These are phyloP conservation scores for Pharmacophagus antenor DNA, from an alignment of 2,888 invertebrate species.

Conservation along the genomic window DNA sequence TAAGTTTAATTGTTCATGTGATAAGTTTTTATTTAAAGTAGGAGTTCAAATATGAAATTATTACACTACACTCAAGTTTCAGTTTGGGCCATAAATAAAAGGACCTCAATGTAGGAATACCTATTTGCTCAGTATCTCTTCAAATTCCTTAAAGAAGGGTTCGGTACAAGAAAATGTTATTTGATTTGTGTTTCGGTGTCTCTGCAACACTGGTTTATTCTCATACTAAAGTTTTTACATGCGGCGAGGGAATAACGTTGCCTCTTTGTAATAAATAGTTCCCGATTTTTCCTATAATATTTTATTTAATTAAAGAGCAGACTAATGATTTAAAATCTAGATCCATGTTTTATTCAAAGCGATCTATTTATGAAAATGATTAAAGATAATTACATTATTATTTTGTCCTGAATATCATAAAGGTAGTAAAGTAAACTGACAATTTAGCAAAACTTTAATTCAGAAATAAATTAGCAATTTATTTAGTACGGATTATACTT, in stretches of 20 bases:
- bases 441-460: too few relatives aligned
- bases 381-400: too few relatives aligned
- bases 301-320: background rate
- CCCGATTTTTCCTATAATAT: background rate
- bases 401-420: too few relatives aligned
- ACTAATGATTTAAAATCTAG: background rate
- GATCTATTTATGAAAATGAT: too few relatives aligned
- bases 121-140: slow-evolving; percentile 31
- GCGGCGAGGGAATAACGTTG: slow-evolving; percentile 18
- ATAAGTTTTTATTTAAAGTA: too few relatives aligned
- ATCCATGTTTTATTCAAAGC: background rate
- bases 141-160: slow-evolving; percentile 33
- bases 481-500: too few relatives aligned
- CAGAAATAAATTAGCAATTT: too few relatives aligned
- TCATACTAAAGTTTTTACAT: slow-evolving; percentile 21
- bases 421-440: too few relatives aligned
- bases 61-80: background rate
- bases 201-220: slow-evolving; percentile 23
- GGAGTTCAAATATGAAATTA: background rate
- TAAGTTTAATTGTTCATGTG: too few relatives aligned
- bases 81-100: slow-evolving; percentile 28
- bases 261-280: background rate
- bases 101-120: slow-evolving; percentile 25
- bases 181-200: slow-evolving; percentile 34
- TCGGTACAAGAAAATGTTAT: slow-evolving; percentile 33